Conservation (phyloP, 2,113 vertebrate species). For the Laterallus jamaicensis region DNA sequence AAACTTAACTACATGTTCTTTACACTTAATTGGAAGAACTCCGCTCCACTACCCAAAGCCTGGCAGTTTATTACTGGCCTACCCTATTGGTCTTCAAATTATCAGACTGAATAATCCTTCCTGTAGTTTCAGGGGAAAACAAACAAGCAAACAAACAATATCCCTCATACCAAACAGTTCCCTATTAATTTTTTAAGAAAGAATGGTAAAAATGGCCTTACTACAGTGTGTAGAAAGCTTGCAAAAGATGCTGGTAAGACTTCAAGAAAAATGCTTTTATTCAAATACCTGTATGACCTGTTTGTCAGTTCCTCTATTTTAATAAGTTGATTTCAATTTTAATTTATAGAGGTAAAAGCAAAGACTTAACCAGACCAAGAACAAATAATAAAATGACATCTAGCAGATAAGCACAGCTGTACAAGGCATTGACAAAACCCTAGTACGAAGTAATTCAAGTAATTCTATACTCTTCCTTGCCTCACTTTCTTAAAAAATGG, state of each 20-base stretch:
- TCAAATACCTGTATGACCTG: background rate
- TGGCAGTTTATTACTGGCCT: background rate
- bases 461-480: background rate
- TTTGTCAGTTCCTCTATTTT: background rate
- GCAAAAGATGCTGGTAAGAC: background rate
- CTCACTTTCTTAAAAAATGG: background rate
- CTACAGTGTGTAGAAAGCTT: background rate
- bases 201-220: background rate
- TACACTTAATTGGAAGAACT: background rate
- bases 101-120: background rate
- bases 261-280: background rate
- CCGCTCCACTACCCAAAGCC: background rate
- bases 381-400: background rate
- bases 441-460: background rate
- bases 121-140: background rate
- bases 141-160: background rate
- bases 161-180: background rate
- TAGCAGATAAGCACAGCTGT: background rate
- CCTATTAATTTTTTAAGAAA: background rate
- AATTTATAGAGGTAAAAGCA: background rate
- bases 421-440: background rate
- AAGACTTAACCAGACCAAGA: background rate
- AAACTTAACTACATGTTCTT: background rate
- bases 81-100: background rate
- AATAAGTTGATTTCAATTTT: background rate